These are phyloP conservation scores for Calephelis virginiensis DNA, from an alignment of 1,140 invertebrate genomes.

Conservation along the genomic window DNA sequence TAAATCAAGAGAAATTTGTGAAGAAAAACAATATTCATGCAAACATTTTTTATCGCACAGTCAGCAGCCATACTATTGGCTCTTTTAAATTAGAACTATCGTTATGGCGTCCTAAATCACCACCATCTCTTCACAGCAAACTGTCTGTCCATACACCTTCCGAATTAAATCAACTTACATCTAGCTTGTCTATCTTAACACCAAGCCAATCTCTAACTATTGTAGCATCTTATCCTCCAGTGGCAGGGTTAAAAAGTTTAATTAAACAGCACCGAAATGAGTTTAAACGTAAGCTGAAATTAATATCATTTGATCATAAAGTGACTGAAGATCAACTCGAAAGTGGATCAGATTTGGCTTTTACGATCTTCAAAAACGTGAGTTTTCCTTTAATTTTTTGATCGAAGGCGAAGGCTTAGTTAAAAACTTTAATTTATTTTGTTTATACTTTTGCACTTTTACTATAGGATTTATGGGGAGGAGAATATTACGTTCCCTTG, in stretches of 20 bases:
- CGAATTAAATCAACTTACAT: conserved; percentile 28
- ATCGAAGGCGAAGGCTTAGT: no score
- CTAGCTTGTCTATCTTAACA: conserved; percentile 28
- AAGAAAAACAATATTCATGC: conserved; percentile 17
- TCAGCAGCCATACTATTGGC: conserved; percentile 28
- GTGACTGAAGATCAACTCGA: conserved; percentile 28
- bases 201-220: conserved; percentile 34
- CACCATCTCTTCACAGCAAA: conserved; percentile 27
- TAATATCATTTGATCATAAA: conserved; percentile 38
- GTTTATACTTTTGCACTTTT: no score
- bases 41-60: conserved; percentile 24
- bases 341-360: conserved; percentile 35
- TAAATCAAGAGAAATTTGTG: no score
- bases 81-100: conserved; percentile 24
- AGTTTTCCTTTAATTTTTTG: conserved; percentile 6
- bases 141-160: conserved; percentile 30
- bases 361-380: conserved; percentile 43
- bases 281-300: conserved; percentile 33
- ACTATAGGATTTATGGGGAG: conserved; percentile 34
- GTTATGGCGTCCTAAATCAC: conserved; percentile 32
- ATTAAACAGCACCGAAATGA: conserved; percentile 49
- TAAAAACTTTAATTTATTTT: no score
- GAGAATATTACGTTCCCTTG: conserved; percentile 34
- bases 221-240: conserved; percentile 30
- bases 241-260: conserved; percentile 28